A percentile compares a stretch with the other conserved stretches of the same genome.
These are phyloP conservation scores for Macrophya annulata DNA, from an alignment of 2,888 invertebrate species.

Conservation along the genomic window DNA sequence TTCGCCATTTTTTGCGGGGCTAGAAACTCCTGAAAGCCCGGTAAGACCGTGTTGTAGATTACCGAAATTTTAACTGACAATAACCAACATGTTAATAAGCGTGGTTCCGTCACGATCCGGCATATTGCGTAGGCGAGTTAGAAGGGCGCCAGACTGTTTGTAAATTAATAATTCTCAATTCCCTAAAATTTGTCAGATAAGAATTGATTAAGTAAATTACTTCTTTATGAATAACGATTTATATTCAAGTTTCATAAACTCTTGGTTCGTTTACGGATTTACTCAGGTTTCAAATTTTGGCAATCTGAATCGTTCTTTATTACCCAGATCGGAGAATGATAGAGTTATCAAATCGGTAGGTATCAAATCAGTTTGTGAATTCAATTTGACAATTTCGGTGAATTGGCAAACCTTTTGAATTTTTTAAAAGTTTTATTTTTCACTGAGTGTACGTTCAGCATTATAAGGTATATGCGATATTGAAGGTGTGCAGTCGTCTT, in stretches of 20 bases:
- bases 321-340: too few relatives aligned
- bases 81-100: conserved; percentile 5
- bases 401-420: not conserved
- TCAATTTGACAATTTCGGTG: not conserved
- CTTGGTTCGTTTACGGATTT: not conserved
- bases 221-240: not conserved
- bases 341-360: too few relatives aligned
- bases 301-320: not conserved
- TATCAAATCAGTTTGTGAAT: not conserved
- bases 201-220: not conserved
- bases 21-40: not conserved
- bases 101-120: not conserved
- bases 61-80: not conserved
- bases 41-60: not conserved
- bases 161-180: not conserved
- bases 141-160: conserved; percentile 10
- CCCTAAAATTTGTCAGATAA: not conserved
- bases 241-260: not conserved
- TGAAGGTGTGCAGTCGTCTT: not conserved
- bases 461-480: not conserved
- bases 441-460: not conserved
- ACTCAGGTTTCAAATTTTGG: not conserved
- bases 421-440: not conserved
- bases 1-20: not conserved
- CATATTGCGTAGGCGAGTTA: not conserved